Evolutionary conservation across 2,888 invertebrate species (phyloP), one percentile per base, ranked within the genome.

Genomic region (Caenorhabditis panamensis): DNA sequence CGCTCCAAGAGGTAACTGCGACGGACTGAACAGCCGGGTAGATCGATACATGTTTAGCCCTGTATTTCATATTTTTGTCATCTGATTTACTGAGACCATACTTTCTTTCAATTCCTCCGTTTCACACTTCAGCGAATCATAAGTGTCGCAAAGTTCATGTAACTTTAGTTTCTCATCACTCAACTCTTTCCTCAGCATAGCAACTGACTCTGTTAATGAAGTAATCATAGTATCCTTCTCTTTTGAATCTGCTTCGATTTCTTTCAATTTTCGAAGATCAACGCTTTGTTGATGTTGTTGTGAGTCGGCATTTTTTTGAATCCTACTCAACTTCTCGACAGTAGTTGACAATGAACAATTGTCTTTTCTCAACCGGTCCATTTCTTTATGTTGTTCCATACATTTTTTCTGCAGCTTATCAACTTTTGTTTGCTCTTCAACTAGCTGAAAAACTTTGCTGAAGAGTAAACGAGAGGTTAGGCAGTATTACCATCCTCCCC

Each of bases 201-300:
- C 26, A 31, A 44, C 49, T 16, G 58, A 69, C 31, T 44, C 73
- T 18, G 61, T 71, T 26, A 79, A 22, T n/a, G 36, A 53, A 18
- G 18, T 36, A 2, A 79, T 59, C 24, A 79, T 28, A 24, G 41
- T 36, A 36, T 79, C 75, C 13, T 79, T 79, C 8, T 79, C 64
- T 36, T 75, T 56, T 20, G 72, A 37, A 61, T 75, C 79, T 28
- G 56, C 68, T 49, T 79, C 69, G 0, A 79, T 37, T 44, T 79
- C 79, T 44, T 56, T 26, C 16, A 79, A 20, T 20, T 79, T 79
- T 20, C 75, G 61, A 1, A 75, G n/a, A 75, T 79, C 79, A 31
- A 79, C n/a, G 36, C 79, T 79, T 56, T 64, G 67, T 28, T 75
- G 69, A 13, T 49, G 51, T 18, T 59, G 49, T 44, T 68, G 44